Evolutionary conservation across 2,113 vertebrate genomes (phyloP).

Genomic region (Agapornis roseicollis): DNA sequence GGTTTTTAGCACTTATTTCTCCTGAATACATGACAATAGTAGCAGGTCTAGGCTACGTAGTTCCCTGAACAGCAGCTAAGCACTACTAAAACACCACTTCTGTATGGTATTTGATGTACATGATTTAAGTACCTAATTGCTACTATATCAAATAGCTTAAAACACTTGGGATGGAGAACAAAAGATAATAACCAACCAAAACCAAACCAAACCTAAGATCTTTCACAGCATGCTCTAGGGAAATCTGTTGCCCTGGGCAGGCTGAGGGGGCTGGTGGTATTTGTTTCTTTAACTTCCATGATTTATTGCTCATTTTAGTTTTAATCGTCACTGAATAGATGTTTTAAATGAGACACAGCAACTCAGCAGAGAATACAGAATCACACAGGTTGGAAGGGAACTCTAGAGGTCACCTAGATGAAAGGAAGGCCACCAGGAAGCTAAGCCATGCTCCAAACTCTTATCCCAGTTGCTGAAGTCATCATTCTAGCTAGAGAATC

Average conservation of each 20-base stretch:
- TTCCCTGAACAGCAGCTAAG: neutral
- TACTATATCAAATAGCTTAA: neutral
- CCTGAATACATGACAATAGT: accelerated
- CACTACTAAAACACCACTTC: neutral
- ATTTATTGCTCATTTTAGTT: neutral
- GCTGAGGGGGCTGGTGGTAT: neutral
- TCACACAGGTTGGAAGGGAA: neutral
- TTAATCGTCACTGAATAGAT: neutral
- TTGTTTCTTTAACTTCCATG: neutral
- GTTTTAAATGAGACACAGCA: neutral
- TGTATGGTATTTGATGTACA: neutral
- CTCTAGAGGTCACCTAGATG: neutral
- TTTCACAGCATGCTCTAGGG: neutral
- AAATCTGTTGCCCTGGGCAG: neutral
- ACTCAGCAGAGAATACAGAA: neutral
- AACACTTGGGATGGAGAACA: neutral
- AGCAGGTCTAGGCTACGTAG: neutral
- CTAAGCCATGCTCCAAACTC: neutral
- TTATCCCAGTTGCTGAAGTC: neutral
- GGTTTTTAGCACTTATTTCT: neutral
- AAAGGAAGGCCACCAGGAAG: neutral
- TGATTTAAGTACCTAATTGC: neutral
- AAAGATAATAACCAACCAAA: neutral
- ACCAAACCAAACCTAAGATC: neutral
- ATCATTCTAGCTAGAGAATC: neutral